phyloP scores from a whole-genome alignment of 2,113 vertebrate species.

The Prunella fulvescens region DNA sequence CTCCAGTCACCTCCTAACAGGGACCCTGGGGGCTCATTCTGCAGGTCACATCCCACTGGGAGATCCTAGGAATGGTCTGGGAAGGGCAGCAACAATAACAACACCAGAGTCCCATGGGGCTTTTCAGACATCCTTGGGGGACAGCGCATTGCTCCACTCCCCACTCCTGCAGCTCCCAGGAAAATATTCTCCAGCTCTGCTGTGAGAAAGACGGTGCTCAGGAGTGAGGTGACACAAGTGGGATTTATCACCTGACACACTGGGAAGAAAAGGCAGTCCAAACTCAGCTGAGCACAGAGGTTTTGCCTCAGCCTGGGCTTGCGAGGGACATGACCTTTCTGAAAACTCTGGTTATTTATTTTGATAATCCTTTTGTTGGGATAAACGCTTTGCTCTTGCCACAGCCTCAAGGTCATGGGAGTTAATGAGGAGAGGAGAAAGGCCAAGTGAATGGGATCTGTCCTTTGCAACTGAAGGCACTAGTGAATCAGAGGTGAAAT shows the following conservation, averaged over 20 bases:
- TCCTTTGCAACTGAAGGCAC: slow-evolving; percentile 7
- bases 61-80: neutral
- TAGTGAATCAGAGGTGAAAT: slow-evolving; percentile 32
- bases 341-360: slow-evolving; percentile 60
- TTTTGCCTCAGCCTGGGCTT: slow-evolving; percentile 3
- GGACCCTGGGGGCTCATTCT: neutral
- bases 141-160: neutral
- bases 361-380: slow-evolving; percentile 60
- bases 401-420: slow-evolving; percentile 21
- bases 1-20: neutral
- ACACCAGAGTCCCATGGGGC: accelerated
- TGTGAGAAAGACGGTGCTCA: neutral
- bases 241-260: neutral
- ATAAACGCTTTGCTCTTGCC: slow-evolving; percentile 43
- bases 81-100: neutral
- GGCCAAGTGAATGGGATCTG: slow-evolving; percentile 40
- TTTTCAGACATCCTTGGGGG: neutral
- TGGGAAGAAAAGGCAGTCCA: neutral
- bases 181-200: neutral
- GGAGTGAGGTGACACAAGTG: neutral
- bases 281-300: neutral
- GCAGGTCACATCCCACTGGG: neutral
- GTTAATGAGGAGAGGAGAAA: slow-evolving; percentile 62
- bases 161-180: neutral
- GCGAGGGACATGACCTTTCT: slow-evolving; percentile 31